phyloP scores from a whole-genome alignment of 2,888 invertebrate genomes.

The Andrena haemorrhoa region DNA sequence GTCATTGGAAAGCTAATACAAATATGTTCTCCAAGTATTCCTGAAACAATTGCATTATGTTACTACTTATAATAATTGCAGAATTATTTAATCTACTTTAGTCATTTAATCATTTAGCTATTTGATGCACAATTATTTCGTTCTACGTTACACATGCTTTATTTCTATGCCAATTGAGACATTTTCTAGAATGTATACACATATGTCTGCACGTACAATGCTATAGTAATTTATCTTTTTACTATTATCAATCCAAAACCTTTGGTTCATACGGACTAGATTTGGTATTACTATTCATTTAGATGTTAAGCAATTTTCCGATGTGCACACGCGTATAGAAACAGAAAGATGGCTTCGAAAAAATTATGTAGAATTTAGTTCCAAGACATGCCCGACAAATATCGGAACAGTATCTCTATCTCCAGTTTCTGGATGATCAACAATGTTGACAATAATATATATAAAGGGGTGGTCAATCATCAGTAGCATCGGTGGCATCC shows the following conservation, averaged over 20 bases:
- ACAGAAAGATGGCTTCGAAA: neutral
- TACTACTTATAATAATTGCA: neutral
- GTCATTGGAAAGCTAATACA: neutral
- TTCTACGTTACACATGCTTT: neutral
- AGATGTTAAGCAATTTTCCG: neutral
- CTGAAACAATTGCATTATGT: conserved; percentile 4
- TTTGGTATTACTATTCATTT: neutral
- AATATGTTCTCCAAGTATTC: neutral
- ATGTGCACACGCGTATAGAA: neutral
- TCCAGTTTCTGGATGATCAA: conserved; percentile 15
- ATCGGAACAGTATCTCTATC: conserved; percentile 22
- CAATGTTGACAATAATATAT: conserved; percentile 52
- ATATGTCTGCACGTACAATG: neutral
- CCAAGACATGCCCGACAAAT: conserved; percentile 36
- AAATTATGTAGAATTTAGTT: conserved; percentile 19
- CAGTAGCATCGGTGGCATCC: neutral
- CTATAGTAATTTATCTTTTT: neutral
- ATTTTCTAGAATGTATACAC: neutral
- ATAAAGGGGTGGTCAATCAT: conserved; percentile 55
- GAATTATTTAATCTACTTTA: neutral
- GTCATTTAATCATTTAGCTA: neutral
- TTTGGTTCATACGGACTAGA: conserved; percentile 36
- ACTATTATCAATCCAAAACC: neutral
- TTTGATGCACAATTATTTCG: conserved; percentile 4
- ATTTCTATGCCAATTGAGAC: neutral